phyloP scores from a whole-genome alignment of 2,113 vertebrate genomes.

The Oceanites oceanicus region DNA sequence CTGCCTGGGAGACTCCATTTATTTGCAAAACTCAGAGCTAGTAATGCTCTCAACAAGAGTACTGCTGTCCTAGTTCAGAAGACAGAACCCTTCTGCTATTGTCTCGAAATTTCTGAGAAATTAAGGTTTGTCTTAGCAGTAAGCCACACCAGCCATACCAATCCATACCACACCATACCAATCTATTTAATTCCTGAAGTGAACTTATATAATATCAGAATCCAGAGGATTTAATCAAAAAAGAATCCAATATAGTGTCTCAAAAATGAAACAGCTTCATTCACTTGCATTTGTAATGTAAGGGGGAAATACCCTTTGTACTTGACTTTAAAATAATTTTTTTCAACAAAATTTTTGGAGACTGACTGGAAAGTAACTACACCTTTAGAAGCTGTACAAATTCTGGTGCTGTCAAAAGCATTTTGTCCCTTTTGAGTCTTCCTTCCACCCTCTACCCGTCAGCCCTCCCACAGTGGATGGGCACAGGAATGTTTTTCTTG shows the following conservation, averaged over 20 bases:
- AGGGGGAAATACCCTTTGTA: neutral
- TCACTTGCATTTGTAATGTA: neutral
- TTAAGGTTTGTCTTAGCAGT: neutral
- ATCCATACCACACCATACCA: too few species aligned
- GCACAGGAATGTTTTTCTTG: neutral
- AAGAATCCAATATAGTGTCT: neutral
- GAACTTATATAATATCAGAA: neutral
- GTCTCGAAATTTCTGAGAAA: neutral
- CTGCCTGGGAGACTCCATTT: neutral
- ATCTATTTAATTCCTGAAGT: neutral
- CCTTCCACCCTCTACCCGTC: neutral
- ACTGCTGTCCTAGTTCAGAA: neutral
- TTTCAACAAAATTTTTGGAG: neutral
- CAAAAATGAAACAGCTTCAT: neutral
- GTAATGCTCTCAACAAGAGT: neutral
- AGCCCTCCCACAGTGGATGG: fast-evolving
- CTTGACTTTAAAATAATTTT: neutral
- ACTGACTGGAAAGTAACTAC: neutral
- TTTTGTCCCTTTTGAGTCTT: neutral
- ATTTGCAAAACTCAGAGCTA: neutral
- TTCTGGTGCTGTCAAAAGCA: neutral
- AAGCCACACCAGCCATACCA: too few species aligned
- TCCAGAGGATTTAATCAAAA: neutral
- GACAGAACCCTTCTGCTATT: neutral
- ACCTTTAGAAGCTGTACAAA: neutral